Evolutionary conservation across 2,113 vertebrate genomes (phyloP).

Genomic region (Tragelaphus imberbis): DNA sequence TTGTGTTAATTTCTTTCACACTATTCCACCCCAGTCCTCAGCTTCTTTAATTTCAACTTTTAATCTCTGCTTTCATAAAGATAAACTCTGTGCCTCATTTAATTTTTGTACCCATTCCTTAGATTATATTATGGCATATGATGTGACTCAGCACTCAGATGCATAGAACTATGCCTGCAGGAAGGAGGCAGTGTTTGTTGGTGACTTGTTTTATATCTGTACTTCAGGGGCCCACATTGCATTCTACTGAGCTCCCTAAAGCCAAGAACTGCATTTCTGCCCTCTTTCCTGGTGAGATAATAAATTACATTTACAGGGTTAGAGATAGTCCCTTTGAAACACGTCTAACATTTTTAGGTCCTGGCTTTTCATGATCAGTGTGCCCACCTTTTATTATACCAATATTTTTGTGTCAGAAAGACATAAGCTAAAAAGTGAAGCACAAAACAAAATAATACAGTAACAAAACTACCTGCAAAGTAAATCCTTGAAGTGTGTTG

Average conservation of each 20-base stretch:
- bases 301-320: conserved; percentile 38
- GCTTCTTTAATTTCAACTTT: conserved; percentile 15
- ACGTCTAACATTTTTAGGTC: conserved; percentile 23
- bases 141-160: neutral
- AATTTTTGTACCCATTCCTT: neutral
- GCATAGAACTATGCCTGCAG: neutral
- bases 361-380: conserved; percentile 30
- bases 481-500: neutral
- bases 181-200: conserved; percentile 1
- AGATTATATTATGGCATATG: neutral
- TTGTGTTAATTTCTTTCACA: neutral
- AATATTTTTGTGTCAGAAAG: neutral
- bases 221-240: neutral
- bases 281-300: neutral
- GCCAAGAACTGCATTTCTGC: conserved; percentile 2
- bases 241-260: conserved; percentile 3
- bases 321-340: neutral
- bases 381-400: conserved; percentile 14
- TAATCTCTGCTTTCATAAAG: neutral
- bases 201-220: neutral
- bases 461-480: neutral
- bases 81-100: neutral
- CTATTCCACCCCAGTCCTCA: neutral
- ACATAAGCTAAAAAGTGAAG: conserved; percentile 5
- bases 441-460: neutral